Conservation (phyloP, 2,113 vertebrate species). For the Heterotilapia buettikoferi region DNA sequence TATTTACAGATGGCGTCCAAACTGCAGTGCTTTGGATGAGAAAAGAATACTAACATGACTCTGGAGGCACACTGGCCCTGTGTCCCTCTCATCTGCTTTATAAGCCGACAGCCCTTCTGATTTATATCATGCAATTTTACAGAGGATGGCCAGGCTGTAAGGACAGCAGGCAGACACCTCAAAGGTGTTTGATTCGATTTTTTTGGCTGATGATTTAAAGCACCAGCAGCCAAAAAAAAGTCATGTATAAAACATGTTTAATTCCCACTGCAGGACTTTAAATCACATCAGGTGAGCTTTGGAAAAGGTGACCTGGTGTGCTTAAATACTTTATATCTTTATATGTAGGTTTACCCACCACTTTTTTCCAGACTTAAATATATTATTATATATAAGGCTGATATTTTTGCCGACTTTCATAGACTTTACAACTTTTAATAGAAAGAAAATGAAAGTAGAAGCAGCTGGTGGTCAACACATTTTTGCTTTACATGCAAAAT, state of each 20-base stretch:
- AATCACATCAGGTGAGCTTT: neutral
- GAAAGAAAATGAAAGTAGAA: neutral
- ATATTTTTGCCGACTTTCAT: rapidly evolving
- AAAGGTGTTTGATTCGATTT: neutral
- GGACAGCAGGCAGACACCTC: neutral
- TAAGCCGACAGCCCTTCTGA: neutral
- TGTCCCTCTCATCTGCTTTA: neutral
- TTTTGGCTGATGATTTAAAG: neutral
- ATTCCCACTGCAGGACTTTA: neutral
- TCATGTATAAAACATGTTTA: neutral
- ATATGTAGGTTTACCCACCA: neutral
- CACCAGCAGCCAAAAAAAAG: neutral
- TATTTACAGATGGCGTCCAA: neutral
- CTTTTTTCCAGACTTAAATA: neutral
- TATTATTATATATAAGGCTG: no score
- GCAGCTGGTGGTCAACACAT: rapidly evolving
- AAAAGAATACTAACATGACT: neutral
- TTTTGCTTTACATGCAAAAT: neutral
- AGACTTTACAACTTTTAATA: neutral
- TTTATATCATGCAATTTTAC: neutral
- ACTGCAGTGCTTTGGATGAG: neutral
- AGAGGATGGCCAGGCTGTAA: neutral
- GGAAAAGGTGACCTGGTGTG: neutral
- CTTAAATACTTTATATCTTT: neutral
- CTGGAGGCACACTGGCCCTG: neutral